Evolutionary conservation across 2,113 vertebrate genomes (phyloP), one percentile per base, ranked within the genome.

Genomic region (Syngnathus typhle): DNA sequence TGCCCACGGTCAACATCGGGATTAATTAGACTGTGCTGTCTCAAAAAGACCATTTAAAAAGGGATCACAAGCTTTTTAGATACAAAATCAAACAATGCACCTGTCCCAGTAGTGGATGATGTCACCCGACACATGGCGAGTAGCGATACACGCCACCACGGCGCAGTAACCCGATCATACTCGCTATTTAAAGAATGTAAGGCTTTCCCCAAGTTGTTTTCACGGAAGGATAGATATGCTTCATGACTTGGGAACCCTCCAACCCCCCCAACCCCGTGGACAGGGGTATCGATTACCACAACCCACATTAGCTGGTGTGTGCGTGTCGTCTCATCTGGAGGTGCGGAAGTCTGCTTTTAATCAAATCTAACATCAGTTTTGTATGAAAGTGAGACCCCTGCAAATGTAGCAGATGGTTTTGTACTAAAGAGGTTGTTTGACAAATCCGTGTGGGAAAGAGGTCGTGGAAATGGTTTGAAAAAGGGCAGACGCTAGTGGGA

Each of bases 121-220:
- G 84, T 85, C 80, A 82, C 80, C 77, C 76, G 79, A 72, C 85
- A 90, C 85, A 85, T 88, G 85, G 78, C 75, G 85, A 77, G 85
- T 87, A 72, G 75, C 89, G 87, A 90, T 90, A 89, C 85, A 87
- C 61, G 71, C 83, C 68, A 61, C 70, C 56, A 55, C 79, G 78
- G 72, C 68, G 62, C 67, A 39, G 90, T 89, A 91, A 92, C 88
- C 86, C 81, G 88, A 92, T 91, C 85, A 83, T 68, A 72, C 71
- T 47, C 54, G 79, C 88, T 89, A 88, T 88, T 88, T 84, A 81
- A 77, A 90, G 89, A 90, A 90, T 87, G 87, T 81, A 74, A 79
- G 85, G 83, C 89, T 87, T 86, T 85, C 82, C 83, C 87, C 77
- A 87, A 88, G 86, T 82, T 86, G 83, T 79, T 85, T 87, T 85